Evolutionary conservation across 2,888 invertebrate genomes (phyloP), one percentile per base, ranked within the genome.

Genomic region (Cremastobaeus sp.): DNA sequence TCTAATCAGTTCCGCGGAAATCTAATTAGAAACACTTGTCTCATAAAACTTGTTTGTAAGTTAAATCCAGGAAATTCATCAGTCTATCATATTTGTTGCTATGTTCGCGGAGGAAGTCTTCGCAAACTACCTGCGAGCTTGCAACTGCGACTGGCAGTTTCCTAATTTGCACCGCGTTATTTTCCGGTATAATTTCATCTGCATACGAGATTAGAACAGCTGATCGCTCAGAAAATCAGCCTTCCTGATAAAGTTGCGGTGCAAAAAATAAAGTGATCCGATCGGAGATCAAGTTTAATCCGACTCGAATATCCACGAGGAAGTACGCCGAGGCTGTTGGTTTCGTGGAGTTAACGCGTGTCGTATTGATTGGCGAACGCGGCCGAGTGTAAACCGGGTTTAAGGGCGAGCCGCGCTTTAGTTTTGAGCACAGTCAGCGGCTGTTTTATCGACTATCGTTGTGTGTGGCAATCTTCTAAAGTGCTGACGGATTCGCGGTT

Each of bases 401-500:
- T 57, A 57, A 50, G 47, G 48, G 57, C 47, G 57, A 50, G 17
- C 25, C 54, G 17, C 45, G 59, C 68, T 60, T 69, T 34, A 50
- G 41, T 59, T 60, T 60, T 48, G 41, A 66, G 48, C 66, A 43
- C 34, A 57, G 59, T 59, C 59, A 50, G 68, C 50, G 17, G 52
- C 34, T 30, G 45, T 59, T 59, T 68, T 68, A 68, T 68, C 43
- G 68, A 52, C 52, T 45, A 17, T 8, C 34, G 50, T 50, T 41
- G 65, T 48, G 39, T 32, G 37, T 20, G 41, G 48, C 57, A 59
- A 68, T 68, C 52, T 68, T 50, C 30, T 30, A 52, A 52, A 59
- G 35, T 68, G 68, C 50, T 59, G 68, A 68, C 68, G 43, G 59
- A 28, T 59, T 43, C 30, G 52, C 50, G 50, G 12, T 41, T 66